Conservation (phyloP, 2,113 vertebrate genomes). For the Anoplopoma fimbria region DNA sequence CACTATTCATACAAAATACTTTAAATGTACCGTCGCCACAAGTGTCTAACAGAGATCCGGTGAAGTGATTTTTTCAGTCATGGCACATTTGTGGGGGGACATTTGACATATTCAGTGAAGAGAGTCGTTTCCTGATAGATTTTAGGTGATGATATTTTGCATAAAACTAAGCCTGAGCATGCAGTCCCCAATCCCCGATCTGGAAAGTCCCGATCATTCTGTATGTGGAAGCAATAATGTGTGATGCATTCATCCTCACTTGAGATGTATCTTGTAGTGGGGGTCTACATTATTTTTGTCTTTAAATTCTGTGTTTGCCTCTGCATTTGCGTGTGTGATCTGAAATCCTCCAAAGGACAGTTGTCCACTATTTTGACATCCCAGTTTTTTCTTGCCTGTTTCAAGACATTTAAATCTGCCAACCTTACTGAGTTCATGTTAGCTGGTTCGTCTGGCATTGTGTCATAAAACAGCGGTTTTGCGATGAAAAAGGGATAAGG, state of each 20-base stretch:
- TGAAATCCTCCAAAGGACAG: neutral
- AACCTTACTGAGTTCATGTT: no score
- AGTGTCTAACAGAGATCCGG: constrained; percentile 9
- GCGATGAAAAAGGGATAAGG: no score
- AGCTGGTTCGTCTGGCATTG: no score
- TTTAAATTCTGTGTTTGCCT: neutral
- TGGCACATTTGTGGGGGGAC: neutral
- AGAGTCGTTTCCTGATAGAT: neutral
- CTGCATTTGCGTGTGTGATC: neutral
- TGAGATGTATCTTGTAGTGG: neutral
- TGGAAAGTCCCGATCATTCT: constrained; percentile 27
- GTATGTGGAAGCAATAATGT: constrained; percentile 22
- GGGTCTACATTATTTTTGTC: neutral
- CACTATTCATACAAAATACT: constrained; percentile 16
- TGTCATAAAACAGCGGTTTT: neutral
- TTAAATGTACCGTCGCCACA: constrained; percentile 20
- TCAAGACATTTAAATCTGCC: neutral
- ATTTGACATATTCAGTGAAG: constrained; percentile 3
- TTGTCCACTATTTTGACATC: neutral
- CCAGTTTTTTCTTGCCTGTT: neutral
- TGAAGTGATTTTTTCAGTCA: constrained; percentile 14
- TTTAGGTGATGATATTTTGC: neutral
- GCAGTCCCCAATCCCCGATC: neutral
- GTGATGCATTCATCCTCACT: constrained; percentile 8
- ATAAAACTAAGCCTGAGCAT: neutral